phyloP scores from a whole-genome alignment of 2,113 vertebrate species.

The Lamprotornis superbus region DNA sequence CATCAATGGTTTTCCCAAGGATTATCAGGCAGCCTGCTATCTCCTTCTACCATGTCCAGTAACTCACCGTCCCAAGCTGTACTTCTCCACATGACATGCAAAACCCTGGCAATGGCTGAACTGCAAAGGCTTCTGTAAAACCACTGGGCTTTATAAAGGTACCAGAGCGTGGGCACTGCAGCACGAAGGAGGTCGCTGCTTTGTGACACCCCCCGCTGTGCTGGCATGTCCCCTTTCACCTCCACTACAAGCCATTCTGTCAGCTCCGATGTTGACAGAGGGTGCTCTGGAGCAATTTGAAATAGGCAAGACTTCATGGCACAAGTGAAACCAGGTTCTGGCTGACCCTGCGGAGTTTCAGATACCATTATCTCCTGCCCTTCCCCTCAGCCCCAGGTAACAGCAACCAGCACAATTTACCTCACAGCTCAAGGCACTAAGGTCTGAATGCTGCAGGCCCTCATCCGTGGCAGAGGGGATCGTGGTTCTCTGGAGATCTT shows the following conservation, averaged over 20 bases:
- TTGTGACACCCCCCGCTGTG: neutral
- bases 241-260: fast-evolving
- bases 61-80: neutral
- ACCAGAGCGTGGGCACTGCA: fast-evolving
- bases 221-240: neutral
- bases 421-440: fast-evolving
- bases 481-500: fast-evolving
- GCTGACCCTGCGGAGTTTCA: too few species aligned
- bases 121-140: neutral
- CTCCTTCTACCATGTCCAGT: neutral
- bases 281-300: fast-evolving
- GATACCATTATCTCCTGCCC: fast-evolving
- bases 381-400: neutral
- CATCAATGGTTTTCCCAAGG: neutral
- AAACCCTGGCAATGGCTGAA: fast-evolving
- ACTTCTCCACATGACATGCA: neutral
- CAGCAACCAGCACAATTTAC: fast-evolving
- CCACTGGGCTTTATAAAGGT: fast-evolving
- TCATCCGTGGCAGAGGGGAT: fast-evolving
- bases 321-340: neutral
- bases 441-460: neutral
- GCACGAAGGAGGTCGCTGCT: fast-evolving
- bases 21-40: neutral
- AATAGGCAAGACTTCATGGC: fast-evolving
- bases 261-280: fast-evolving